Evolutionary conservation across 1,140 invertebrate genomes (phyloP), one percentile per base, ranked within the genome.

Genomic region (Acyrthosiphon pisum): DNA sequence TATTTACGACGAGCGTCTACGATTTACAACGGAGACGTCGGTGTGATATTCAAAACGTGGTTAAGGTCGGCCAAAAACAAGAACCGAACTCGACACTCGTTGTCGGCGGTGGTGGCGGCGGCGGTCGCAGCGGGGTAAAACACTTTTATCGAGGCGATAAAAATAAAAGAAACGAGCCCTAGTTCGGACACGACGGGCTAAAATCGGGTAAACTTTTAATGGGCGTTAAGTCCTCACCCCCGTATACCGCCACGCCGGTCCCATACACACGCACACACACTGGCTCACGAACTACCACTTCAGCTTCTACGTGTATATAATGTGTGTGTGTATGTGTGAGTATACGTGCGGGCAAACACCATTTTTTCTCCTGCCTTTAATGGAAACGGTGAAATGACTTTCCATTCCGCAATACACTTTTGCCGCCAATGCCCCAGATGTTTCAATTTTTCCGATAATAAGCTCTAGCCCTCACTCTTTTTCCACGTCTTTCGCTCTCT

Each of bases 201-300:
- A 92, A 20, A 92, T 76, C 81, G 91, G 46, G 81, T 56, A 84
- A 93, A 93, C 81, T 93, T 93, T 93, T 93, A 93, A 93, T 86
- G 91, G 91, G 81, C 91, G 76, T 86, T 86, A 93, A 93, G 91
- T 93, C 56, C 23, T 35, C 91, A 53, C 37, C 23, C 6, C 48
- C 37, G 20, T n/a, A 6, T 48, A 23, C 68, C 41, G 4, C 90
- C 87, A 41, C 48, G 9, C 7, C 18, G 7, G 7, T 35, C 23
- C 46, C 20, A 48, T 20, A 26, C 35, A 18, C 23, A 44, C 9
- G n/a, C 89, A 41, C 37, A 14, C 46, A 48, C 22, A 41, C 35
- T 7, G 11, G 26, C 37, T 22, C 88, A 30, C 6, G 53, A 11
- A 30, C 50, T 8, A 90, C 88, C 88, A 90, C 88, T 90, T 9